These are phyloP conservation scores for Euthynnus affinis DNA, from an alignment of 2,797 vertebrate genomes.

Conservation along the genomic window DNA sequence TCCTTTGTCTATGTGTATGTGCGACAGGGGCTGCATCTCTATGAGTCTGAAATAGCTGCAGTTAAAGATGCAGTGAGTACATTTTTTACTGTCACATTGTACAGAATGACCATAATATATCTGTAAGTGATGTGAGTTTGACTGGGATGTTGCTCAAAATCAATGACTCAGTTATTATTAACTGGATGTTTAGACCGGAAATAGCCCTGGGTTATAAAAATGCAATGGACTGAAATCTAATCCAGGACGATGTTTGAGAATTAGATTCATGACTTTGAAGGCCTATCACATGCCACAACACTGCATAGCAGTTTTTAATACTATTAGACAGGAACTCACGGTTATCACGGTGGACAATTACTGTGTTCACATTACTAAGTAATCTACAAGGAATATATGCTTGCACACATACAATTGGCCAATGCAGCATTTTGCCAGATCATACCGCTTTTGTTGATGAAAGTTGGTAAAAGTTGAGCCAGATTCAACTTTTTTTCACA, in stretches of 20 bases:
- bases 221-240: not conserved
- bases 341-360: slow-evolving; percentile 38
- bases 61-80: slow-evolving; percentile 43
- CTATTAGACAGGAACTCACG: slow-evolving; percentile 19
- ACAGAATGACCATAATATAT: slow-evolving; percentile 26
- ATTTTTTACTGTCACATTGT: slow-evolving; percentile 29
- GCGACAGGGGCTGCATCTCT: not conserved
- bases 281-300: slow-evolving; percentile 25
- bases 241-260: not conserved
- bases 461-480: not conserved
- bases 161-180: slow-evolving; percentile 38
- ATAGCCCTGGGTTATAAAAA: slow-evolving; percentile 28
- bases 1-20: slow-evolving; percentile 7
- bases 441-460: too few species aligned
- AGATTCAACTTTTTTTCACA: not conserved
- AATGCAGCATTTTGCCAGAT: not conserved
- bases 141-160: slow-evolving; percentile 34
- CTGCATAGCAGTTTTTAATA: slow-evolving; percentile 10
- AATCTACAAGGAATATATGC: not conserved
- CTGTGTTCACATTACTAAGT: not conserved
- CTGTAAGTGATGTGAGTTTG: slow-evolving; percentile 37
- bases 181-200: slow-evolving; percentile 25
- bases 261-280: slow-evolving; percentile 23
- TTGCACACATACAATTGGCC: not conserved
- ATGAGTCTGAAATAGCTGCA: slow-evolving; percentile 21